Evolutionary conservation across 1,140 invertebrate species (phyloP), one percentile per base, ranked within the genome.

Genomic region (Drosophila grimshawi): DNA sequence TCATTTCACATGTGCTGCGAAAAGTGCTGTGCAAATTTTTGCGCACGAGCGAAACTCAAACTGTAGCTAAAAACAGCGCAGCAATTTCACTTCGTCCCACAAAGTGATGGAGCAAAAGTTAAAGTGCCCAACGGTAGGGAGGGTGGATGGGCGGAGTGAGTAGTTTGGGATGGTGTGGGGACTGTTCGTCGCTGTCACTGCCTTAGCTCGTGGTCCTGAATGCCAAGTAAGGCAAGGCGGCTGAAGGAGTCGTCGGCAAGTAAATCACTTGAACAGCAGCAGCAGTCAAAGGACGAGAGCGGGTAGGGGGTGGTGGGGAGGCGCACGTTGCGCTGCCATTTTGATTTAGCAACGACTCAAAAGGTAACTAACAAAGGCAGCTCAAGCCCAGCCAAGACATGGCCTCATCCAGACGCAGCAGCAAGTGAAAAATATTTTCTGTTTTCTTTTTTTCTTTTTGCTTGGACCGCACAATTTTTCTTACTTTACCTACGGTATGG

Each of bases 381-480:
- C 43, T 39, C 30, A 7, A 35, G 39, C 4, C 27, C 55, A 48
- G 70, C 51, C 76, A 79, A 76, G 61, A 72, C 62, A 65, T 35
- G 57, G 43, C 43, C 33, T 7, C 35, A 56, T 37, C 35, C 59
- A 41, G 32, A 52, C 39, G 74, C 64, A 63, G 46, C 46, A 57
- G 56, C 46, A 46, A 64, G 27, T 51, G 61, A 78, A 66, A 78
- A 43, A 68, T 65, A 61, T 53, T 45, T 8, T 45, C n/a, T 48
- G 53, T 59, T 59, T 80, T 51, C 62, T 35, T 43, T 37, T 48
- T 62, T 73, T 46, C 35, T 45, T 80, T 86, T 63, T 85, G 85
- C 85, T 81, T 85, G 78, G 81, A 89, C 85, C 85, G 85, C 85
- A 89, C 85, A 89, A 89, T 89, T 89, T 89, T 89, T 89, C 85